Conservation (phyloP, 2,113 vertebrate genomes). For the Phrynosoma blainvillii region DNA sequence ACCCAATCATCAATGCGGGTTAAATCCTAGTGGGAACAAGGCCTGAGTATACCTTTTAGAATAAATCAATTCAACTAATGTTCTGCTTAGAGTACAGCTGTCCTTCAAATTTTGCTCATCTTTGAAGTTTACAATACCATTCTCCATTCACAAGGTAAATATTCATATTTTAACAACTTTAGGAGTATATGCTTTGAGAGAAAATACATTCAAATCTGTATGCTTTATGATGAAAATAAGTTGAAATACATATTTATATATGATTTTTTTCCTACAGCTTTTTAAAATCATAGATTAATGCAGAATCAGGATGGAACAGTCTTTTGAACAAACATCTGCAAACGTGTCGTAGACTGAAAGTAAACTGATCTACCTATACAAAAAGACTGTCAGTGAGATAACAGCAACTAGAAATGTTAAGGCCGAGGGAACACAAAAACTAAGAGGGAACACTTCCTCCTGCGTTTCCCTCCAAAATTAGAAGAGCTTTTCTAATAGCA, state of each 20-base stretch:
- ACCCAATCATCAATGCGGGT: no score
- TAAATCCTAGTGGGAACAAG: no score
- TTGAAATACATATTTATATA: neutral
- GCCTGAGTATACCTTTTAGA: no score
- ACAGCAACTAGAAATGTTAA: no score
- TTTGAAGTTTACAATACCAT: no score
- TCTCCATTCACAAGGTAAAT: neutral
- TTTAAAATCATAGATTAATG: neutral
- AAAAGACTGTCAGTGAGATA: no score
- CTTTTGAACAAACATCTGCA: neutral
- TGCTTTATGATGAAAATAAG: neutral
- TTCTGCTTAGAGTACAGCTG: neutral
- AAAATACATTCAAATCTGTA: neutral
- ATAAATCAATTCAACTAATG: neutral
- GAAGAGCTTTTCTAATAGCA: no score
- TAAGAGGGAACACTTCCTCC: no score
- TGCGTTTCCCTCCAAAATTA: no score
- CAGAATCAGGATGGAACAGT: neutral
- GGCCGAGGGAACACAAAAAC: no score
- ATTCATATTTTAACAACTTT: neutral
- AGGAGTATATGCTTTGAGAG: neutral
- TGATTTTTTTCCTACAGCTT: neutral
- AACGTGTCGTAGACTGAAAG: neutral
- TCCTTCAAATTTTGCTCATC: neutral
- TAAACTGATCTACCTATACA: neutral